Base-by-base conservation (phyloP, 2,797 vertebrate genomes). In the Cygnus olor region DNA sequence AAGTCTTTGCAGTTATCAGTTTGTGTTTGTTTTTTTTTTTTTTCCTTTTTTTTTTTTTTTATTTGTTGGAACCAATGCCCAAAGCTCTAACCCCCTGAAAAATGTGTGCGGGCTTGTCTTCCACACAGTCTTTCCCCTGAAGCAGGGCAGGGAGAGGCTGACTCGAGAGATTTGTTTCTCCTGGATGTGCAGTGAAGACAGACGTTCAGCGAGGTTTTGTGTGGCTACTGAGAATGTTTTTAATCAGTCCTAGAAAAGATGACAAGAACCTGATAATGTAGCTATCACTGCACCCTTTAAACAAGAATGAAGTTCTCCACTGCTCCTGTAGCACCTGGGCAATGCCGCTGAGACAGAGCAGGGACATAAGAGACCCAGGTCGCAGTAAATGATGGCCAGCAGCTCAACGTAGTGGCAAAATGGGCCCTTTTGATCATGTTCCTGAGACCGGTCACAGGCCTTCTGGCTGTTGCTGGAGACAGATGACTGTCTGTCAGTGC, bases 291-390 rank as follows among this genome's bases (percentile, higher is more conserved):
- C 32, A 7, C 13, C n/a, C 24, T 74, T 79, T 60, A 12, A 58
- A 34, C 16, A 40, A 18, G 51, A 58, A n/a, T 34, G 16, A 27
- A 1, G 2, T 17, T 72, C 11, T 42, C 44, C 9, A 28, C 45
- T 87, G 69, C 40, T 40, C n/a, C 14, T 36, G 40, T n/a, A 89
- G 25, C 40, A 45, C 47, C 16, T 7, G 17, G 19, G 12, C 56
- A n/a, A 2, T 2, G 28, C 49, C 57, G 24, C 18, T 0, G 0
- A 27, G 5, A 9, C 49, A 25, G 51, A 30, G 2, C 30, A 47
- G 38, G 38, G 40, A 40, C 21, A 5, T 22, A 44, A 27, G 38
- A 77, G 24, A 42, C 27, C 34, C 27, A 18, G 18, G 20, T 36
- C 2, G 0, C n/a, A 17, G 30, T 16, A 54, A 70, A 36, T 21